These are phyloP conservation scores for Leucopsar rothschildi DNA, from an alignment of 2,113 vertebrate species.

Conservation along the genomic window DNA sequence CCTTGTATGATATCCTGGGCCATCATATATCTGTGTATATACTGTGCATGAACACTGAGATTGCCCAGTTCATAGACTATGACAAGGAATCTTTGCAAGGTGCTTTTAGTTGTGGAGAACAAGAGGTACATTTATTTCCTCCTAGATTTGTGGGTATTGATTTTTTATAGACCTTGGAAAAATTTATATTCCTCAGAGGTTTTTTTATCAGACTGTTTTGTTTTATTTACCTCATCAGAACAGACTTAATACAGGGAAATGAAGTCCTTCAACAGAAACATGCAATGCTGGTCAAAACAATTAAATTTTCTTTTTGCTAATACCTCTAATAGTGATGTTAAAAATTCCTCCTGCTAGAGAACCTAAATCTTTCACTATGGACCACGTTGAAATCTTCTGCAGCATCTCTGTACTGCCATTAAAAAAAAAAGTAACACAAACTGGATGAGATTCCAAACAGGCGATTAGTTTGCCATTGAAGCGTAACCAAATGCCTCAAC, in stretches of 20 bases:
- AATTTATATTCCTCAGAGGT: not conserved
- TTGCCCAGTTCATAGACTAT: not conserved
- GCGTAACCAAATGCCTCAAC: conserved; percentile 67
- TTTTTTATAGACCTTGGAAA: not conserved
- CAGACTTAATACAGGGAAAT: not conserved
- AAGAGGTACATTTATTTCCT: not conserved
- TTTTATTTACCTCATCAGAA: not conserved
- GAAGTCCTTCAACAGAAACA: not conserved
- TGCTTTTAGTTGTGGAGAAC: not conserved
- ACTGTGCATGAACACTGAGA: not conserved
- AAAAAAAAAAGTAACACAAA: conserved; percentile 16
- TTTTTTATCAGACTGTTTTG: not conserved
- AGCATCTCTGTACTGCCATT: not conserved
- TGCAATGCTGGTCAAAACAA: not conserved
- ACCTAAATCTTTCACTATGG: not conserved
- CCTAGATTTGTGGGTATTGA: not conserved
- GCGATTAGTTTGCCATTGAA: conserved; percentile 67
- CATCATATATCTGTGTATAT: not conserved
- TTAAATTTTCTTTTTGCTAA: not conserved
- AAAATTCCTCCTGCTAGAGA: not conserved
- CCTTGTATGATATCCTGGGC: not conserved
- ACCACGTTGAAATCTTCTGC: not conserved
- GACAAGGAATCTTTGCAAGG: not conserved
- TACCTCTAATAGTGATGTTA: not conserved
- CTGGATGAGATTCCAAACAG: conserved; percentile 61